These are phyloP conservation scores for Formica exsecta DNA, from an alignment of 1,140 invertebrate genomes.

Conservation along the genomic window DNA sequence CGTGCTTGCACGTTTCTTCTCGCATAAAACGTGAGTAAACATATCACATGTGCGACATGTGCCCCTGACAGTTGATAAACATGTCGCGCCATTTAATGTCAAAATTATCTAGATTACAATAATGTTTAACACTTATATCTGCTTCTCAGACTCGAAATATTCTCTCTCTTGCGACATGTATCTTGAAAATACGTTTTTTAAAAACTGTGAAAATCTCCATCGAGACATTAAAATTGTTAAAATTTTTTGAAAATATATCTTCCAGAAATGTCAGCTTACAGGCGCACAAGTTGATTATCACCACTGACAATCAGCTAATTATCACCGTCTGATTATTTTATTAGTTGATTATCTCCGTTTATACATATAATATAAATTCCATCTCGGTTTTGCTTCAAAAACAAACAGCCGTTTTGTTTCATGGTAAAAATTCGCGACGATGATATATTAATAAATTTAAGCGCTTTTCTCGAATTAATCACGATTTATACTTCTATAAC, in stretches of 20 bases:
- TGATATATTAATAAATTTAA: slow-evolving; percentile 24
- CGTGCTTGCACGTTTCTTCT: slow-evolving; percentile 15
- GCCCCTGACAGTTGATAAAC: slow-evolving; percentile 48
- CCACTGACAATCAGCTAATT: too few species aligned
- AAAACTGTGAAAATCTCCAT: not conserved
- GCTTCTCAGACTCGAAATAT: not conserved
- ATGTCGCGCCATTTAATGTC: slow-evolving; percentile 32
- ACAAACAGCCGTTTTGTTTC: not conserved
- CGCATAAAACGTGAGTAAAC: slow-evolving; percentile 41
- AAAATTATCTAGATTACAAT: slow-evolving; percentile 34
- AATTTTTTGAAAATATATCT: slow-evolving; percentile 11
- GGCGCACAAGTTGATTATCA: not conserved
- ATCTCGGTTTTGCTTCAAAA: slow-evolving; percentile 30
- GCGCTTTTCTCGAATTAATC: slow-evolving; percentile 28
- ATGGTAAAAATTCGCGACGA: slow-evolving; percentile 1
- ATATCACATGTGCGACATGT: slow-evolving; percentile 36
- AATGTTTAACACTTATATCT: not conserved
- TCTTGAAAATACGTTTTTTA: not conserved
- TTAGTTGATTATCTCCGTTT: slow-evolving; percentile 23
- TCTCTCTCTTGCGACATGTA: not conserved
- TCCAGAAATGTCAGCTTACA: not conserved
- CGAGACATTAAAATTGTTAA: too few species aligned
- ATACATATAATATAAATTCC: slow-evolving; percentile 38
- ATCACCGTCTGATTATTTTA: too few species aligned
- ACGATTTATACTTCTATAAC: slow-evolving; percentile 37